Conservation (phyloP, 1,140 invertebrate species). For the Leptestheria dahalacensis region DNA sequence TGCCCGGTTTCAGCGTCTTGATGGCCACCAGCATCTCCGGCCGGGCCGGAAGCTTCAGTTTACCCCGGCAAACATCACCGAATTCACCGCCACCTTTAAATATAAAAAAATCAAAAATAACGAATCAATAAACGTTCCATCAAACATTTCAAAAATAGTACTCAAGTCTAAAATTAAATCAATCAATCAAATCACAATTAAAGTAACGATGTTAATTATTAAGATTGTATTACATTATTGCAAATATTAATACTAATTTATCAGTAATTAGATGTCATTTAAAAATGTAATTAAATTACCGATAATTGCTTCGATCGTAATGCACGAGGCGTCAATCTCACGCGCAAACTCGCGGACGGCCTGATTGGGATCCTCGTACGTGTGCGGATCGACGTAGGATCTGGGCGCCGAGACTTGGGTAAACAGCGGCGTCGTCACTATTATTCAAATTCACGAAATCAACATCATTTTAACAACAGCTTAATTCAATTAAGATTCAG, state of each 20-base stretch:
- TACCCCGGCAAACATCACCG: slow-evolving; percentile 91
- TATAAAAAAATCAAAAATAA: neutral
- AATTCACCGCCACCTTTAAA: slow-evolving; percentile 70
- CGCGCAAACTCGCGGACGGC: slow-evolving; percentile 91
- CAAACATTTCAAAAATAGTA: too few relatives aligned
- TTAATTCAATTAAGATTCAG: too few relatives aligned
- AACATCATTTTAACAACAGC: too few relatives aligned
- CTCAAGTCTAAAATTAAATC: neutral
- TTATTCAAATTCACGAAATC: too few relatives aligned
- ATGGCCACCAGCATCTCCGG: slow-evolving; percentile 88
- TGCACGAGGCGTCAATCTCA: slow-evolving; percentile 93
- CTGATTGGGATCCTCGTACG: slow-evolving; percentile 96
- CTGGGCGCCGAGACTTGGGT: slow-evolving; percentile 45
- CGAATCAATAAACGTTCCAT: too few relatives aligned
- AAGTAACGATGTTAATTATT: slow-evolving; percentile 73
- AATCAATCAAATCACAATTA: neutral
- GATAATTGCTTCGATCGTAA: slow-evolving; percentile 95
- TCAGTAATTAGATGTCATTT: too few relatives aligned
- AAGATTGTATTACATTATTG: too few relatives aligned
- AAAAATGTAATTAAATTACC: slow-evolving; percentile 41
- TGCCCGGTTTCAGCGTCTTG: slow-evolving; percentile 89
- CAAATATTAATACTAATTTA: too few relatives aligned
- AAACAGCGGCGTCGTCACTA: slow-evolving; percentile 90
- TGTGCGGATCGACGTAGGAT: slow-evolving; percentile 96
- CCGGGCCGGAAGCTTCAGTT: slow-evolving; percentile 67